Evolutionary conservation across 2,797 vertebrate genomes (phyloP).

Genomic region (Taenioides sp.): DNA sequence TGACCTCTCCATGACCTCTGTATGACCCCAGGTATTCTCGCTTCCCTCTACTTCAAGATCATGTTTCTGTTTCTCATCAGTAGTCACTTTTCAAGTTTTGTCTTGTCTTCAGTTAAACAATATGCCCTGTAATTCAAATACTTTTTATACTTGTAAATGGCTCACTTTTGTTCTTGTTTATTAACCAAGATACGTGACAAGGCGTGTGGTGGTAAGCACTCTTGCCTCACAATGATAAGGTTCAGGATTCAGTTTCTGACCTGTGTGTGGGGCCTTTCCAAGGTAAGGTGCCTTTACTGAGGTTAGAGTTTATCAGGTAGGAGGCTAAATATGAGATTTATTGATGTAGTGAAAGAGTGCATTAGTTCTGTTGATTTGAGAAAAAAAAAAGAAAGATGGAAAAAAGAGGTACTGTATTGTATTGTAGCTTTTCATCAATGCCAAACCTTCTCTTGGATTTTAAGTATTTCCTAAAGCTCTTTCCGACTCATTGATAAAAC

Average conservation of each 20-base stretch:
- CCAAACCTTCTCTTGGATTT: not conserved
- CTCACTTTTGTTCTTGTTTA: not conserved
- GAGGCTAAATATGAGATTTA: not conserved
- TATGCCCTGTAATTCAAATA: not conserved
- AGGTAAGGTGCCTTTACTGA: not conserved
- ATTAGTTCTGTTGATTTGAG: not conserved
- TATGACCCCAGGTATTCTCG: not conserved
- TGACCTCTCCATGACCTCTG: not conserved
- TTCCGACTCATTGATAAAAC: slow-evolving; percentile 36
- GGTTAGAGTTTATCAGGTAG: not conserved
- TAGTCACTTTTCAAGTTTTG: not conserved
- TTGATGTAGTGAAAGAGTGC: not conserved
- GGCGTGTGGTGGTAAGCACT: not conserved
- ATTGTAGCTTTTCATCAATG: no score
- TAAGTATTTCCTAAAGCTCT: slow-evolving; percentile 14
- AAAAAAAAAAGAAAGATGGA: not conserved
- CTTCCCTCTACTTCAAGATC: not conserved
- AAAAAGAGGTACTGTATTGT: not conserved
- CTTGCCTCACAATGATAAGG: not conserved
- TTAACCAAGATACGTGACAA: not conserved
- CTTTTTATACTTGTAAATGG: not conserved
- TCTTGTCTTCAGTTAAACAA: not conserved
- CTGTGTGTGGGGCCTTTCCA: no score
- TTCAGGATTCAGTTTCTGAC: not conserved
- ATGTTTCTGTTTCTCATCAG: not conserved